phyloP scores from a whole-genome alignment of 2,113 vertebrate genomes.

The Prunella himalayana region DNA sequence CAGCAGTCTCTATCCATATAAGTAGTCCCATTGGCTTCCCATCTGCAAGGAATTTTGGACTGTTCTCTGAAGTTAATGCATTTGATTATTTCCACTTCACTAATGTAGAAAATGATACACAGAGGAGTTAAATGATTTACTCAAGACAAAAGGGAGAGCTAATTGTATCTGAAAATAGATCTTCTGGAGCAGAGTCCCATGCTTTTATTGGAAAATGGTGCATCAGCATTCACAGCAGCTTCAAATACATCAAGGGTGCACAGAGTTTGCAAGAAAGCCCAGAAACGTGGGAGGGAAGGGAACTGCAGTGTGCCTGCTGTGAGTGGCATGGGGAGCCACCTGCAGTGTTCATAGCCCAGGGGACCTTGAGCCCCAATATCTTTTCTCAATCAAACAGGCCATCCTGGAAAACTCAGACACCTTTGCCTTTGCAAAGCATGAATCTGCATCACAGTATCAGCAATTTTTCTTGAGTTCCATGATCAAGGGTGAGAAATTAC shows the following conservation, averaged over 20 bases:
- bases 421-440: not conserved
- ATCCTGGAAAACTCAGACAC: not conserved
- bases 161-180: slow-evolving; percentile 19
- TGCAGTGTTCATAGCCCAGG: rapidly evolving
- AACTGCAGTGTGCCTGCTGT: not conserved
- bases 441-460: not conserved
- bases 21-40: not conserved
- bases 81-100: slow-evolving; percentile 18
- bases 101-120: not conserved
- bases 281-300: not conserved
- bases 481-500: not conserved
- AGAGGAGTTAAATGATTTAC: not conserved
- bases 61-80: not conserved
- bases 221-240: not conserved
- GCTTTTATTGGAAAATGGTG: not conserved
- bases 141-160: not conserved
- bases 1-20: not conserved
- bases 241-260: not conserved
- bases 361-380: not conserved
- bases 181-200: not conserved
- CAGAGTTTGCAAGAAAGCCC: not conserved
- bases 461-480: not conserved
- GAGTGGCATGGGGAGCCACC: not conserved
- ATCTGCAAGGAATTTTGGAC: slow-evolving; percentile 1
- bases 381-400: not conserved